Conservation (phyloP, 2,113 vertebrate genomes). For the Scalopus aquaticus region DNA sequence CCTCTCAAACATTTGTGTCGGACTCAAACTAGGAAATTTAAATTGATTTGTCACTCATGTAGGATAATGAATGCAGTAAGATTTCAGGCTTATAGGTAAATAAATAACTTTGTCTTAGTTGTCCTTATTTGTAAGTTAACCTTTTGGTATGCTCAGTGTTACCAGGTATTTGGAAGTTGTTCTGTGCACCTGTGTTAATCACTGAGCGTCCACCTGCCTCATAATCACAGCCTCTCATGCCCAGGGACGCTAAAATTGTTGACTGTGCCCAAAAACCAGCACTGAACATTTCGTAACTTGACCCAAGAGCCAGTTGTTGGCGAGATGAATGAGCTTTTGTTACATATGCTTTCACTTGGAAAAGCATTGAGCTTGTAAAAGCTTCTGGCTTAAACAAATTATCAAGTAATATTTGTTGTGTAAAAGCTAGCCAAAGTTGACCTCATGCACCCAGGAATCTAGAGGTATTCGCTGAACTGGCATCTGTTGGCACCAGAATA, state of each 20-base stretch:
- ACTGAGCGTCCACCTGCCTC: neutral
- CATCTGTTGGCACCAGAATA: neutral
- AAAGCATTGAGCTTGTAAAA: neutral
- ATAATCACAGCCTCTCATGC: neutral
- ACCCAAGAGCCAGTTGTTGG: neutral
- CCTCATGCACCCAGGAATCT: neutral
- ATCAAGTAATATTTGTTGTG: neutral
- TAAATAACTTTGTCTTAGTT: neutral
- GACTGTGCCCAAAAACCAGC: neutral
- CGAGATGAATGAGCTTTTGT: neutral
- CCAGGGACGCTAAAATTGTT: slow-evolving; percentile 11
- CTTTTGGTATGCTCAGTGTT: neutral
- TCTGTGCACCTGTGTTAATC: neutral
- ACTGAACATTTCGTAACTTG: neutral
- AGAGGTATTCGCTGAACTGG: neutral
- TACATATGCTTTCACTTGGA: neutral
- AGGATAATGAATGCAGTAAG: neutral
- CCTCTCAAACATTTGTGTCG: neutral
- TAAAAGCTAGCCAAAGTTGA: slow-evolving; percentile 21
- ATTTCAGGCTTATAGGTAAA: slow-evolving; percentile 1
- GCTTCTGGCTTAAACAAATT: neutral
- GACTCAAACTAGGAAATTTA: neutral
- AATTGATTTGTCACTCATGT: neutral
- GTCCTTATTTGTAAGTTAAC: neutral
- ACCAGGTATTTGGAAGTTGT: neutral